Evolutionary conservation across 2,113 vertebrate species (phyloP).

Genomic region (Lota lota): DNA sequence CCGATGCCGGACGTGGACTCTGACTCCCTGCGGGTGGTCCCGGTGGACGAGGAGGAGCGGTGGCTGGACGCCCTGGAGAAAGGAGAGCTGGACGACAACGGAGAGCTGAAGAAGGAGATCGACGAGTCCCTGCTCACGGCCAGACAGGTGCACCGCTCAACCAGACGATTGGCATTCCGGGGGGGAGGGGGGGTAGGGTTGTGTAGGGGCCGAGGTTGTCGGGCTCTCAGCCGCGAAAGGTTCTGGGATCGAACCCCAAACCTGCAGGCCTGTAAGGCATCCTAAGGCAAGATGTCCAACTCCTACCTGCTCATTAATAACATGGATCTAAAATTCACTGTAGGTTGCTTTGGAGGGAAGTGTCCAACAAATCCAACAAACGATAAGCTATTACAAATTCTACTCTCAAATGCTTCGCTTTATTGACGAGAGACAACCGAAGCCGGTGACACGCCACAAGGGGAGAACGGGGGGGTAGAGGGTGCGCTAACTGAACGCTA

Average conservation of each 20-base stretch:
- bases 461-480: no score
- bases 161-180: no score
- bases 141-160: conserved; percentile 76
- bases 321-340: no score
- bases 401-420: no score
- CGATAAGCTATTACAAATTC: no score
- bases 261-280: neutral
- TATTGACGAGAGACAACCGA: no score
- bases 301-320: neutral
- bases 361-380: no score
- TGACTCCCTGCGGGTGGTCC: conserved; percentile 70
- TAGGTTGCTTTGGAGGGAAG: no score
- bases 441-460: no score
- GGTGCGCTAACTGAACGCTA: neutral
- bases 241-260: neutral
- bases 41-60: conserved; percentile 89
- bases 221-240: neutral
- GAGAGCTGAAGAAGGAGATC: conserved; percentile 92
- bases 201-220: no score
- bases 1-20: conserved; percentile 81
- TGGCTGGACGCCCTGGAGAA: conserved; percentile 95
- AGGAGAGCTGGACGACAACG: conserved; percentile 92
- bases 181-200: no score
- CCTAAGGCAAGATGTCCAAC: neutral
- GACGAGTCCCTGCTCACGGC: conserved; percentile 91